phyloP scores from a whole-genome alignment of 53 echinoderm and acorn worm genomes.

The Astropecten irregularis region DNA sequence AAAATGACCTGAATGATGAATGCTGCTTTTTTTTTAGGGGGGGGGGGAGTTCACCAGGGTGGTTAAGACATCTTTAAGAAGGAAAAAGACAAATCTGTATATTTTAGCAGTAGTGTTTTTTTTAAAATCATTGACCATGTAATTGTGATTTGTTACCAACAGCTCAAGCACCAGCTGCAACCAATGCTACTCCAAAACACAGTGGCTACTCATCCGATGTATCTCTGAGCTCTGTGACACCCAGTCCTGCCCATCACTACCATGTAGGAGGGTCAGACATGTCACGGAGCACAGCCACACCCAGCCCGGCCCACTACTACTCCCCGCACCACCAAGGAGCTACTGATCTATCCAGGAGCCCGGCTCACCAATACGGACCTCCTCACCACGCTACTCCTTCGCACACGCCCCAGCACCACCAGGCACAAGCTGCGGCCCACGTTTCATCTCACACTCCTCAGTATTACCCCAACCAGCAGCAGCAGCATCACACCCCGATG shows the following conservation, averaged over 20 bases:
- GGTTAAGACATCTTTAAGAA: too few relatives aligned
- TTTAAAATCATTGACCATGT: too few relatives aligned
- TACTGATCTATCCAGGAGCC: conserved; percentile 31
- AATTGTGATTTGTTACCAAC: background rate
- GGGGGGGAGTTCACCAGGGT: too few relatives aligned
- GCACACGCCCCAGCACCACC: conserved; percentile 37
- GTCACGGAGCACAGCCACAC: conserved; percentile 28
- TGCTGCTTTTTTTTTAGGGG: too few relatives aligned
- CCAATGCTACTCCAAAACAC: conserved; percentile 44
- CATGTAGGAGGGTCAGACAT: conserved; percentile 37
- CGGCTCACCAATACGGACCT: conserved; percentile 44
- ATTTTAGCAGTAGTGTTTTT: too few relatives aligned
- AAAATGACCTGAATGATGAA: too few relatives aligned
- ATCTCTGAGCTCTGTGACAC: conserved; percentile 26
- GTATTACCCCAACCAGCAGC: conserved; percentile 43
- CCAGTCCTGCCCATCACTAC: conserved; percentile 60
- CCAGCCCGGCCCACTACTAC: conserved; percentile 62
- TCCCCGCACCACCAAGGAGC: conserved; percentile 44
- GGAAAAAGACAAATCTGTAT: too few relatives aligned
- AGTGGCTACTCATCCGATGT: conserved; percentile 39
- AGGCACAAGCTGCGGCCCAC: background rate
- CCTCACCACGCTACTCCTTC: background rate
- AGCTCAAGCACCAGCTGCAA: conserved; percentile 41
- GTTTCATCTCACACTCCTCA: conserved; percentile 1
- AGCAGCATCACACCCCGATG: conserved; percentile 31